Percentiles rank a stretch among this genome's conserved stretches.
Evolutionary conservation across 2,888 invertebrate species (phyloP).

Genomic region (Halocaridina rubra): DNA sequence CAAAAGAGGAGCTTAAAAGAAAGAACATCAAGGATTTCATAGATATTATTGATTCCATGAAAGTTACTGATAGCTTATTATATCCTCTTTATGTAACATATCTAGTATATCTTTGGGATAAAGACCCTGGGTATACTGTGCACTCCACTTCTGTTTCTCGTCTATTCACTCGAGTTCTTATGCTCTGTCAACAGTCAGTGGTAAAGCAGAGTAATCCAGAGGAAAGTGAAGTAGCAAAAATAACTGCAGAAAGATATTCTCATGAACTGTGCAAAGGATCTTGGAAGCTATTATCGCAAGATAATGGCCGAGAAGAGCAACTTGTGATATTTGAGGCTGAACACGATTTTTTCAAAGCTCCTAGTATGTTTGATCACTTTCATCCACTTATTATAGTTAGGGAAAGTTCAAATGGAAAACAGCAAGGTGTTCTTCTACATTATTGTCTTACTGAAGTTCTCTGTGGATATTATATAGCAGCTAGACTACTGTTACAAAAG

Average conservation of each 20-base stretch:
- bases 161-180: slow-evolving; percentile 14
- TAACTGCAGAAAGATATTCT: not conserved
- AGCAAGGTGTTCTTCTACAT: slow-evolving; percentile 14
- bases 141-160: slow-evolving; percentile 17
- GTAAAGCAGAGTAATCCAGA: not conserved
- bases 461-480: slow-evolving; percentile 30
- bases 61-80: not conserved
- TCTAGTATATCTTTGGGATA: slow-evolving; percentile 29
- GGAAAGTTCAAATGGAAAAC: slow-evolving; percentile 2
- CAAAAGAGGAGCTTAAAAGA: slow-evolving; percentile 1
- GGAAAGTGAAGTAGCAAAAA: not conserved
- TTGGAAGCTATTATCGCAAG: slow-evolving; percentile 1
- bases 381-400: slow-evolving; percentile 9
- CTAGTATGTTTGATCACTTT: not conserved
- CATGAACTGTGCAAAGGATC: slow-evolving; percentile 19
- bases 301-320: not conserved
- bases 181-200: slow-evolving; percentile 7
- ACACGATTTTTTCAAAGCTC: not conserved
- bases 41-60: slow-evolving; percentile 12
- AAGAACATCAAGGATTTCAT: slow-evolving; percentile 16
- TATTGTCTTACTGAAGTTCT: slow-evolving; percentile 25
- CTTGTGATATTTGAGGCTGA: slow-evolving; percentile 17
- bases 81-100: slow-evolving; percentile 38
- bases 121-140: not conserved
- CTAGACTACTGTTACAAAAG: not conserved